Percentiles rank a stretch among this genome's conserved stretches.
These are phyloP conservation scores for Acrobasis suavella DNA, from an alignment of 2,888 invertebrate species.

Conservation along the genomic window DNA sequence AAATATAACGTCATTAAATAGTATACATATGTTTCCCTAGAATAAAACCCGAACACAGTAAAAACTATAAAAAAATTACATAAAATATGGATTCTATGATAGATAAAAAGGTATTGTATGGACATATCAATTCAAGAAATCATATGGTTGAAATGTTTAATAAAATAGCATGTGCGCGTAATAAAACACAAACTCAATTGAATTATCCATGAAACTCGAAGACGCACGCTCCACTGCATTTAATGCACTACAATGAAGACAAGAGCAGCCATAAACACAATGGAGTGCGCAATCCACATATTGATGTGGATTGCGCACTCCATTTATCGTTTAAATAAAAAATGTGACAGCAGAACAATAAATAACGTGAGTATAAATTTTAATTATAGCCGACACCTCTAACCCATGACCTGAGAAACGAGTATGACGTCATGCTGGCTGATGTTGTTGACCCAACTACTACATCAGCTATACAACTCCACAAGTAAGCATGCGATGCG, in stretches of 20 bases:
- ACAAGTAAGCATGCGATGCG: constrained; percentile 37
- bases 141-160: background rate
- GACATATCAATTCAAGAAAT: background rate
- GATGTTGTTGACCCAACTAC: constrained; percentile 72
- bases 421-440: constrained; percentile 74
- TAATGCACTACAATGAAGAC: background rate
- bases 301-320: background rate
- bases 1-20: too few relatives aligned
- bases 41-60: too few relatives aligned
- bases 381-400: constrained; percentile 60
- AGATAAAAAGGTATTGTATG: too few relatives aligned
- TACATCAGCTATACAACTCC: constrained; percentile 37
- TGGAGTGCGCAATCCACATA: background rate
- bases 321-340: constrained; percentile 14
- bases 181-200: constrained; percentile 2
- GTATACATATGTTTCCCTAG: too few relatives aligned
- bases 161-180: background rate
- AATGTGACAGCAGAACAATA: constrained; percentile 26
- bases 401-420: constrained; percentile 59
- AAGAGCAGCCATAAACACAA: constrained; percentile 4
- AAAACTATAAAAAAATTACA: too few relatives aligned
- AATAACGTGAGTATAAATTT: constrained; percentile 49
- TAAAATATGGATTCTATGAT: too few relatives aligned
- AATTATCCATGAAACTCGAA: constrained; percentile 1
- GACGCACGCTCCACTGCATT: background rate